These are phyloP conservation scores for Sinocyclocheilus maitianheensis DNA, from an alignment of 2,113 vertebrate species.

Conservation along the genomic window DNA sequence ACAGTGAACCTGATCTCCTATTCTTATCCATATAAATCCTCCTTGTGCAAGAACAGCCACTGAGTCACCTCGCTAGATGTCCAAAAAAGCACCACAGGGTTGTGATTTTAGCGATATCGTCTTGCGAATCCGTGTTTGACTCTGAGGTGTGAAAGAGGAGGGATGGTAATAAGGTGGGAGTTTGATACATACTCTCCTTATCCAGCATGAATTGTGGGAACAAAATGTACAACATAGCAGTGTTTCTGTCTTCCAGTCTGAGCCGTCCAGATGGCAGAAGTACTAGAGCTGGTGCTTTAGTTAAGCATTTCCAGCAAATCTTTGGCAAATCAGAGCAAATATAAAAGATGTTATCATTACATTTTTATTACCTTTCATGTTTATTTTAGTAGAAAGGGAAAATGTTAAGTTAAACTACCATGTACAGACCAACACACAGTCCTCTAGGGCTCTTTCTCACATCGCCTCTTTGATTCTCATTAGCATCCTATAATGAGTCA, in stretches of 20 bases:
- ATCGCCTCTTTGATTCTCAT: neutral
- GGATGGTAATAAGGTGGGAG: neutral
- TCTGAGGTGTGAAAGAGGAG: constrained; percentile 13
- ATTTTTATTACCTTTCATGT: neutral
- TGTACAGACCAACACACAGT: neutral
- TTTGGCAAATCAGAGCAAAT: neutral
- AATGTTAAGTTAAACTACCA: neutral
- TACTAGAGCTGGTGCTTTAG: neutral
- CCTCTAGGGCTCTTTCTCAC: neutral
- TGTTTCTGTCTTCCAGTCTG: constrained; percentile 5
- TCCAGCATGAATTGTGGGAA: neutral
- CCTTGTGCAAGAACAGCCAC: neutral
- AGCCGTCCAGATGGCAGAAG: constrained; percentile 4
- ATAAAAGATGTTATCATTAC: neutral
- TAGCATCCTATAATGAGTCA: neutral
- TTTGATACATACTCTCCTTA: neutral
- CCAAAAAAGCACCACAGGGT: neutral
- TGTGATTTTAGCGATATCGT: neutral
- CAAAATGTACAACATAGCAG: neutral
- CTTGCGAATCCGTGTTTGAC: neutral
- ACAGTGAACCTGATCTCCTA: neutral
- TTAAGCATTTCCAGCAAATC: neutral
- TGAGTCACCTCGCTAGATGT: constrained; percentile 25
- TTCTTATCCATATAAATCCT: constrained; percentile 28
- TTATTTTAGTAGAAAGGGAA: neutral